These are phyloP conservation scores for Barbus barbus DNA, from an alignment of 2,113 vertebrate species.

Conservation along the genomic window DNA sequence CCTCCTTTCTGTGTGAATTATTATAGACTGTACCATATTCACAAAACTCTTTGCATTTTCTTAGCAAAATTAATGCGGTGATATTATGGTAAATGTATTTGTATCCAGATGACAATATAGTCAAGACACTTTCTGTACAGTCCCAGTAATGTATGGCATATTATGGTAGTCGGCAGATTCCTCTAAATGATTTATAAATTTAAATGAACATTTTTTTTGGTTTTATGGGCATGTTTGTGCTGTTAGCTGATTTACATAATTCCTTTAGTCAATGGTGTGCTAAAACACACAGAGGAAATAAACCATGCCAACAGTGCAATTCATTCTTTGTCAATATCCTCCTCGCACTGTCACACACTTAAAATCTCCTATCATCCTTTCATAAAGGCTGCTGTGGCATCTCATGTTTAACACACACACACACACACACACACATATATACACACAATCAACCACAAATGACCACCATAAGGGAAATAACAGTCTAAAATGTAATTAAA, in stretches of 20 bases:
- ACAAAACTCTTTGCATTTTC: not conserved
- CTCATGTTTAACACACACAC: not conserved
- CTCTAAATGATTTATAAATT: not conserved
- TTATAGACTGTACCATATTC: not conserved
- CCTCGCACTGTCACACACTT: not conserved
- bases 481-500: conserved; percentile 65
- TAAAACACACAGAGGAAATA: not conserved
- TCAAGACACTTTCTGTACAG: not conserved
- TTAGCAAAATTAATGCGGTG: too few species aligned
- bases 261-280: not conserved
- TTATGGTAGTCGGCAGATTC: not conserved
- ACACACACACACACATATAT: not conserved
- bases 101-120: not conserved
- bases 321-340: not conserved
- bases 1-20: not conserved
- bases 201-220: not conserved
- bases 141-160: not conserved
- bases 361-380: not conserved
- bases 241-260: not conserved
- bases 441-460: not conserved
- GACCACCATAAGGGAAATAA: conserved; percentile 12
- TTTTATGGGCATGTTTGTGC: not conserved
- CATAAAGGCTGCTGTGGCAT: not conserved
- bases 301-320: not conserved
- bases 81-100: too few species aligned